Conservation (phyloP, 1,140 invertebrate genomes). For the Drosophila micromelanica region DNA sequence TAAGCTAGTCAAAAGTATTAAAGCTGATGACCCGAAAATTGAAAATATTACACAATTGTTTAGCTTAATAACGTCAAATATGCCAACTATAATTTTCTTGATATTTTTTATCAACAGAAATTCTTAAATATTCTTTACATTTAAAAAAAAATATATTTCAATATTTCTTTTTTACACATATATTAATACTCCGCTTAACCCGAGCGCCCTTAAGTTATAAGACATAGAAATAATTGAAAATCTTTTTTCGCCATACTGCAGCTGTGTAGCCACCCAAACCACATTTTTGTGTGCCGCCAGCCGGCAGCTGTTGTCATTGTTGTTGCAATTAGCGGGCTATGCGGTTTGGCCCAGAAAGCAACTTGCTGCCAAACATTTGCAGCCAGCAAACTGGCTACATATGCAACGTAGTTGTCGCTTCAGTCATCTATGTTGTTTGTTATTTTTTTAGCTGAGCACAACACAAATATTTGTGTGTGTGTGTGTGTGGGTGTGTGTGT, state of each 20-base stretch:
- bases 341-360: conserved; percentile 76
- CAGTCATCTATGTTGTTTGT: conserved; percentile 17
- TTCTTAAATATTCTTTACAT: no score
- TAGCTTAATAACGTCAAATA: no score
- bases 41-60: no score
- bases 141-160: no score
- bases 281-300: conserved; percentile 58
- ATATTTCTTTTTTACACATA: no score
- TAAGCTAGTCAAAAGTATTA: no score
- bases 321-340: conserved; percentile 77
- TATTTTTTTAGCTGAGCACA: conserved; percentile 43
- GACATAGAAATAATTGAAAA: conserved; percentile 10
- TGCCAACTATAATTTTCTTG: no score
- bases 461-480: conserved; percentile 49
- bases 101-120: no score
- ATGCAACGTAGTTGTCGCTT: conserved; percentile 15
- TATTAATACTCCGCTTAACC: no score
- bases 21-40: no score
- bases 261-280: conserved; percentile 57
- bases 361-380: conserved; percentile 61
- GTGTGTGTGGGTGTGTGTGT: conserved; percentile 53
- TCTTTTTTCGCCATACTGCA: conserved; percentile 19
- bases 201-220: conserved; percentile 9
- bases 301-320: conserved; percentile 45
- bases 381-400: conserved; percentile 59